Evolutionary conservation across 2,888 invertebrate species (phyloP).

Genomic region (Hemistola chrysoprasaria): DNA sequence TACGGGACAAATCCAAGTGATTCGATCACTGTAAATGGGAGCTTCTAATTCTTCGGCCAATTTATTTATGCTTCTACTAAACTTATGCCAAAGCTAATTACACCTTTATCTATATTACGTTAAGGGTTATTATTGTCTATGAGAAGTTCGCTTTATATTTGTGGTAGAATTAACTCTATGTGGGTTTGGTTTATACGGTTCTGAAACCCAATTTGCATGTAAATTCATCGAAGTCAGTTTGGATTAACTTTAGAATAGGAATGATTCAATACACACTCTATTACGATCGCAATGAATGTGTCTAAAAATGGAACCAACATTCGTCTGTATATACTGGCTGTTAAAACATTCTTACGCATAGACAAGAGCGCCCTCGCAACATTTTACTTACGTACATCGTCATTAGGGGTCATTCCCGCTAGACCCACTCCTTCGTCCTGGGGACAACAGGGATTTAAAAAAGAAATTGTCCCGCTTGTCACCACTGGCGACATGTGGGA

Average conservation of each 20-base stretch:
- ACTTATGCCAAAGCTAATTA: constrained; percentile 16
- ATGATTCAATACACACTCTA: constrained; percentile 42
- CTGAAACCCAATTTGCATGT: constrained; percentile 75
- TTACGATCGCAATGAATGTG: too few relatives aligned
- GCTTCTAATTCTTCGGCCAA: constrained; percentile 46
- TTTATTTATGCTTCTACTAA: constrained; percentile 24
- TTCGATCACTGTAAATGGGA: constrained; percentile 41
- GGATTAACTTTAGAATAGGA: constrained; percentile 62
- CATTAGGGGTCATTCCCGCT: too few relatives aligned
- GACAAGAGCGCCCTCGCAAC: too few relatives aligned
- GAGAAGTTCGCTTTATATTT: constrained; percentile 22
- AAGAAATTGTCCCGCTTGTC: too few relatives aligned
- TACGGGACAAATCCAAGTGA: constrained; percentile 30
- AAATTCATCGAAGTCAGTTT: constrained; percentile 69
- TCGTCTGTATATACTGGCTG: too few relatives aligned
- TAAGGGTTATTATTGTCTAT: constrained; percentile 12
- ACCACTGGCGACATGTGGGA: too few relatives aligned
- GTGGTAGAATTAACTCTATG: constrained; percentile 61
- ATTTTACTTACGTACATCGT: too few relatives aligned
- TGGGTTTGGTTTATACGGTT: constrained; percentile 65
- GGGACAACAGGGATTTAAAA: too few relatives aligned
- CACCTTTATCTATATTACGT: background rate
- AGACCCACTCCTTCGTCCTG: too few relatives aligned
- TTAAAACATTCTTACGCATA: too few relatives aligned
- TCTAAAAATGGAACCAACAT: too few relatives aligned